phyloP scores from a whole-genome alignment of 1,140 invertebrate species.

The Centruroides sculpturatus region DNA sequence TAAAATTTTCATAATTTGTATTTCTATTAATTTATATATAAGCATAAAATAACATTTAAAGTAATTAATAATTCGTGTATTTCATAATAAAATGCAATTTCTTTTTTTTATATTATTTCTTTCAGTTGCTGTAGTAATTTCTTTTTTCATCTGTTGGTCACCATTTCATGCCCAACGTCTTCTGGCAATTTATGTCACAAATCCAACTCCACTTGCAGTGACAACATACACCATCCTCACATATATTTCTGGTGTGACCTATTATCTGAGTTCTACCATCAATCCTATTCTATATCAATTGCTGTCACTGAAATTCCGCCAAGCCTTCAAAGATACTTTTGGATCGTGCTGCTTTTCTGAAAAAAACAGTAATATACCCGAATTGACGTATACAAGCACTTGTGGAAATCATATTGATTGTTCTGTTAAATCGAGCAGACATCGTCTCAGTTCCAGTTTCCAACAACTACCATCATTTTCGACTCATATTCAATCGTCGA shows the following conservation, averaged over 20 bases:
- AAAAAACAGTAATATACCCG: too few species aligned
- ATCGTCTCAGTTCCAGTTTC: too few species aligned
- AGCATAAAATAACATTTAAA: too few species aligned
- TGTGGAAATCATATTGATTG: too few species aligned
- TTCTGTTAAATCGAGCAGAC: too few species aligned
- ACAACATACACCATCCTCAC: slow-evolving; percentile 55
- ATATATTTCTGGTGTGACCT: slow-evolving; percentile 60
- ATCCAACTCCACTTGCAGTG: slow-evolving; percentile 39
- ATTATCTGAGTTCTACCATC: slow-evolving; percentile 66
- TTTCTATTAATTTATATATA: too few species aligned
- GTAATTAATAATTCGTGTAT: too few species aligned
- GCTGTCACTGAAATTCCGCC: slow-evolving; percentile 71
- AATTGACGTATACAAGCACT: too few species aligned
- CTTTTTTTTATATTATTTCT: background rate
- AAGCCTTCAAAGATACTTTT: slow-evolving; percentile 34
- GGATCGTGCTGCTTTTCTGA: background rate
- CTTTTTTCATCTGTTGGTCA: slow-evolving; percentile 90
- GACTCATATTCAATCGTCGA: too few species aligned
- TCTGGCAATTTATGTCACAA: slow-evolving; percentile 37
- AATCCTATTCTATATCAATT: slow-evolving; percentile 65
- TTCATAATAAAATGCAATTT: too few species aligned
- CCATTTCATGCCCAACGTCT: slow-evolving; percentile 81
- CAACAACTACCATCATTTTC: too few species aligned
- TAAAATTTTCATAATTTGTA: too few species aligned
- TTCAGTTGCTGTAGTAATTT: slow-evolving; percentile 79